Conservation (phyloP, 2,888 invertebrate genomes). For the Drosophila pegasa region DNA sequence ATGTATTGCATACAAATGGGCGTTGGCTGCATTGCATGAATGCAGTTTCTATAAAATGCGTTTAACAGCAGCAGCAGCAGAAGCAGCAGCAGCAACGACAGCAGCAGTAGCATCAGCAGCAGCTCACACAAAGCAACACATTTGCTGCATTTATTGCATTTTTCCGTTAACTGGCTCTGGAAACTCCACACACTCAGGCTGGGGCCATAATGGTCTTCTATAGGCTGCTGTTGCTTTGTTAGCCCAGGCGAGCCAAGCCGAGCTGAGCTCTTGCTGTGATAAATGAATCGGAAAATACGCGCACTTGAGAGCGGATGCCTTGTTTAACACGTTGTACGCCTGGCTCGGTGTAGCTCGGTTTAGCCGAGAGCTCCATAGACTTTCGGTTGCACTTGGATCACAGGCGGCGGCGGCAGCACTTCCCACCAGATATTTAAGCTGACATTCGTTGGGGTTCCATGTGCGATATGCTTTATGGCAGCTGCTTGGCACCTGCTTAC, state of each 20-base stretch:
- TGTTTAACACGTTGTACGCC: slow-evolving; percentile 56
- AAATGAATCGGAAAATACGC: slow-evolving; percentile 78
- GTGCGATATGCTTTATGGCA: too few species aligned
- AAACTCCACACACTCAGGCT: slow-evolving; percentile 19
- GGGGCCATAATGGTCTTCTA: slow-evolving; percentile 31
- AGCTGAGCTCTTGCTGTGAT: slow-evolving; percentile 57
- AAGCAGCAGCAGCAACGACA: slow-evolving; percentile 30
- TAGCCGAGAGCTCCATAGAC: background rate
- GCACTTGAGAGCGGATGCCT: slow-evolving; percentile 65
- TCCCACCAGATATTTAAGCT: background rate
- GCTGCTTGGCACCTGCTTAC: background rate
- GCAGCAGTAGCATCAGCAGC: slow-evolving; percentile 13
- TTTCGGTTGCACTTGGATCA: background rate
- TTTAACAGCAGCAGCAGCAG: slow-evolving; percentile 59
- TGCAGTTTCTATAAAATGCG: slow-evolving; percentile 75
- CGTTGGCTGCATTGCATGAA: slow-evolving; percentile 42
- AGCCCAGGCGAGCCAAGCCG: slow-evolving; percentile 1
- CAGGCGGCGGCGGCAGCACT: too few species aligned
- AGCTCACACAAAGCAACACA: slow-evolving; percentile 57
- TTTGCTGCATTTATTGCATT: slow-evolving; percentile 61
- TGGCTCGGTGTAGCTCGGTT: slow-evolving; percentile 14
- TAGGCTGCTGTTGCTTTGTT: slow-evolving; percentile 24
- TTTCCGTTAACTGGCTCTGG: slow-evolving; percentile 67
- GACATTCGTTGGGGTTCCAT: background rate
- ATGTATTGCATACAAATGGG: slow-evolving; percentile 58